Evolutionary conservation across 64 coral and sea anemone genomes (phyloP).

Genomic region (Montipora capricornis): DNA sequence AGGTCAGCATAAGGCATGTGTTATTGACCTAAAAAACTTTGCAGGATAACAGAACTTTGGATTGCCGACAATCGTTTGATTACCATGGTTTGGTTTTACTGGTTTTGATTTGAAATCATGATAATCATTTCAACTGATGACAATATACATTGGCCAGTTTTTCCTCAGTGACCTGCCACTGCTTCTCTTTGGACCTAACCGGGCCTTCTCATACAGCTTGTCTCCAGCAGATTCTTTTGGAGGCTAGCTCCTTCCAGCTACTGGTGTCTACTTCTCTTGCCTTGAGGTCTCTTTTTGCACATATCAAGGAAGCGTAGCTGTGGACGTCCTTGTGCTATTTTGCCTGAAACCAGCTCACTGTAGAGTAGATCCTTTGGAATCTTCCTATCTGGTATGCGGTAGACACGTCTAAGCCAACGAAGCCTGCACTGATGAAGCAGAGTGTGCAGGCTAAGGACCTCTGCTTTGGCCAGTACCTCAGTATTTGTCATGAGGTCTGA

Average conservation of each 20-base stretch:
- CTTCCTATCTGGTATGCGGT: too few species aligned
- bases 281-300: neutral
- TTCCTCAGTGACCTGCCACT: neutral
- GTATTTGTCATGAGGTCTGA: neutral
- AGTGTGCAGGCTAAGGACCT: neutral
- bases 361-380: neutral
- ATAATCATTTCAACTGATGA: too few species aligned
- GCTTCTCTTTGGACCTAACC: too few species aligned
- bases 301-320: neutral
- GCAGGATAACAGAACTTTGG: too few species aligned
- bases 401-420: neutral
- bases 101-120: too few species aligned
- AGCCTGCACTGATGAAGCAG: neutral
- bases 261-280: neutral
- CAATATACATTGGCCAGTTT: too few species aligned
- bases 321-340: neutral
- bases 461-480: neutral
- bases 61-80: too few species aligned
- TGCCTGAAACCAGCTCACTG: neutral
- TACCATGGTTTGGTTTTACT: too few species aligned
- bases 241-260: neutral
- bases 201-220: neutral
- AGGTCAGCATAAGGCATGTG: too few species aligned
- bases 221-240: neutral
- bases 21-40: too few species aligned